A percentile compares a stretch with the other conserved stretches of the same genome.
Conservation (phyloP, 2,113 vertebrate genomes). For the Daboia siamensis region DNA sequence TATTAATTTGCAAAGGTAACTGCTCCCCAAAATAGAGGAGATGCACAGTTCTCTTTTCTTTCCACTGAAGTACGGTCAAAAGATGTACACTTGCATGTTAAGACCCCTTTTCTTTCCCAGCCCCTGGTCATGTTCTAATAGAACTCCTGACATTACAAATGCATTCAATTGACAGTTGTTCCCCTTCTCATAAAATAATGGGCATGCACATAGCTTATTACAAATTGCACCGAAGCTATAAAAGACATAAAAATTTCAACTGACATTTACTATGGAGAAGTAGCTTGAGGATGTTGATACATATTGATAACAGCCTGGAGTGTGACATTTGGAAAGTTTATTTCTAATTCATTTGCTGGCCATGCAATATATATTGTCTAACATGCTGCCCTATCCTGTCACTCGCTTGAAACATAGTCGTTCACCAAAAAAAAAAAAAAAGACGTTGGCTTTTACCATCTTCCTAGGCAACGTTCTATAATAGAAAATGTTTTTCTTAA, state of each 20-base stretch:
- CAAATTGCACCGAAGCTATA: constrained; percentile 66
- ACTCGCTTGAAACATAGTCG: background rate
- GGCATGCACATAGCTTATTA: constrained; percentile 59
- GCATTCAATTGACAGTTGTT: constrained; percentile 65
- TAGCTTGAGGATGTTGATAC: constrained; percentile 72
- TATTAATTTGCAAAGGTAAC: constrained; percentile 76
- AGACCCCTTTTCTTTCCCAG: constrained; percentile 58
- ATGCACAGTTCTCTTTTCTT: constrained; percentile 40
- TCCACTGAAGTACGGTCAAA: constrained; percentile 50
- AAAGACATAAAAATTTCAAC: constrained; percentile 65
- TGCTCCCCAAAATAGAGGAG: constrained; percentile 50
- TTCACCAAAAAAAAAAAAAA: constrained; percentile 7
- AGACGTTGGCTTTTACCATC: background rate
- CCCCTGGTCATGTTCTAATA: constrained; percentile 69
- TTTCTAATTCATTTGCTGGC: constrained; percentile 64
- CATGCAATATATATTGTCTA: constrained; percentile 50
- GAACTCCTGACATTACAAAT: constrained; percentile 70
- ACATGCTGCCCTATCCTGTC: constrained; percentile 30
- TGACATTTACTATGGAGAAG: constrained; percentile 69
- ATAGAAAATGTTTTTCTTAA: background rate
- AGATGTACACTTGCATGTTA: constrained; percentile 65
- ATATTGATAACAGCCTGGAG: constrained; percentile 70
- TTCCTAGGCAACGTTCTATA: background rate
- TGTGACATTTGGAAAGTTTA: constrained; percentile 73
- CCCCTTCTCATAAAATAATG: constrained; percentile 60